phyloP scores from a whole-genome alignment of 2,113 vertebrate species.

The Rhinogobius similis region DNA sequence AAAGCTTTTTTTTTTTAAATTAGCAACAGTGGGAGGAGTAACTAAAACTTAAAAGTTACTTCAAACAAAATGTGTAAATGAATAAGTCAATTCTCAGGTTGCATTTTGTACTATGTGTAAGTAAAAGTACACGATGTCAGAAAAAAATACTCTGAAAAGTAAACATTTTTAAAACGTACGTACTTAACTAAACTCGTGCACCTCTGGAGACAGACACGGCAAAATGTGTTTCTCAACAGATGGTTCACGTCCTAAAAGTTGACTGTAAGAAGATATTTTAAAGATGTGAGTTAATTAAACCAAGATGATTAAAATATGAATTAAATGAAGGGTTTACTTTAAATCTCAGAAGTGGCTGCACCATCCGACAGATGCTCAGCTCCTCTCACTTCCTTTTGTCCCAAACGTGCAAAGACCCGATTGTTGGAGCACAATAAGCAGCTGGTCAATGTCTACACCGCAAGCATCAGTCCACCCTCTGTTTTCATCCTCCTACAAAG shows the following conservation, averaged over 20 bases:
- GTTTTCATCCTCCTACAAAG: neutral
- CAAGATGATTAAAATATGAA: neutral
- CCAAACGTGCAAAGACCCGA: slow-evolving; percentile 6
- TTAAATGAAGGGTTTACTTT: neutral
- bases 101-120: too few species aligned
- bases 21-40: too few species aligned
- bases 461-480: slow-evolving; percentile 14
- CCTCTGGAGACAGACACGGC: neutral
- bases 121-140: too few species aligned
- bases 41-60: too few species aligned
- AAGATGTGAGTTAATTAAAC: neutral
- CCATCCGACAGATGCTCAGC: neutral
- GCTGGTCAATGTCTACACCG: slow-evolving; percentile 19
- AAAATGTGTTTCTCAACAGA: neutral
- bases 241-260: neutral
- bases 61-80: too few species aligned
- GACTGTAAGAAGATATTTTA: neutral
- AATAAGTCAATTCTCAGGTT: too few species aligned
- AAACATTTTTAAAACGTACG: too few species aligned
- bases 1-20: too few species aligned
- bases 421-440: slow-evolving; percentile 47
- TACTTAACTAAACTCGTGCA: too few species aligned
- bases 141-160: neutral
- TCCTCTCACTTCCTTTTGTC: slow-evolving; percentile 18
- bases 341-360: neutral